Conservation (phyloP, 2,113 vertebrate genomes). For the Jacana jacana region DNA sequence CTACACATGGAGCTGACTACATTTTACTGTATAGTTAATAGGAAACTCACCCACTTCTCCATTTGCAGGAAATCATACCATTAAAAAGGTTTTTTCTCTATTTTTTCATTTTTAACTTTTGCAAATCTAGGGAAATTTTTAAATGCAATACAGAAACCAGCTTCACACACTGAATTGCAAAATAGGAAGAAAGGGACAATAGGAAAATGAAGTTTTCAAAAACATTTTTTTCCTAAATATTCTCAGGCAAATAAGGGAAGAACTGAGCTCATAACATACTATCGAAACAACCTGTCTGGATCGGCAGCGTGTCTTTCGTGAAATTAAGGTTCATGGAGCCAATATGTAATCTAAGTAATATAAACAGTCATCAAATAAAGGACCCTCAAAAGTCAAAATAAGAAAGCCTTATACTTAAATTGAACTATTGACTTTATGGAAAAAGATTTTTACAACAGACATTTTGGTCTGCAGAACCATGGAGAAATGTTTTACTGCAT, state of each 20-base stretch:
- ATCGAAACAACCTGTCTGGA: neutral
- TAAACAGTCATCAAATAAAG: neutral
- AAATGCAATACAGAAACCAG: neutral
- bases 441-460: neutral
- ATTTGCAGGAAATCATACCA: neutral
- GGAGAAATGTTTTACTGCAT: neutral
- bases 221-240: neutral
- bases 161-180: neutral
- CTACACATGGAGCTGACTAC: neutral
- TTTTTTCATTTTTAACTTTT: neutral
- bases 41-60: neutral
- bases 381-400: neutral
- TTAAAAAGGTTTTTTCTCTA: neutral
- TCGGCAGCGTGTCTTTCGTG: neutral
- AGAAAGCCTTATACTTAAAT: neutral
- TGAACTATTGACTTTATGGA: neutral
- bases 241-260: neutral
- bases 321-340: neutral
- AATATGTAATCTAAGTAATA: neutral
- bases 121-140: neutral
- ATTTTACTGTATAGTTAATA: neutral
- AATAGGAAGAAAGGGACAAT: neutral
- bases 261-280: neutral
- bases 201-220: neutral
- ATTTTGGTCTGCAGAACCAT: neutral